Base-by-base conservation (phyloP, 2,888 invertebrate genomes). In the Arctia plantaginis region DNA sequence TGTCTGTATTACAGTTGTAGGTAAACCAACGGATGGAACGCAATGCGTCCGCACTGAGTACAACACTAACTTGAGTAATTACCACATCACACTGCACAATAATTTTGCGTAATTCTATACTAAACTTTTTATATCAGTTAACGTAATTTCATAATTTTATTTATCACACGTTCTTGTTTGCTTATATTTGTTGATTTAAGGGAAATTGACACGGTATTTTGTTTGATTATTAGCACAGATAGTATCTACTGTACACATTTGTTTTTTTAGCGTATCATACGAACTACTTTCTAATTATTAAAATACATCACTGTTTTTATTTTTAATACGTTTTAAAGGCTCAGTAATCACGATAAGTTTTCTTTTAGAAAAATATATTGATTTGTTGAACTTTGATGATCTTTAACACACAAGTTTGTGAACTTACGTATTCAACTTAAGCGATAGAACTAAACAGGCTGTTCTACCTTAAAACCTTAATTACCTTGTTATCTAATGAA, bases 401-500 rank as follows among this genome's bases (percentile, higher is more conserved):
- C 10, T 66, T 74, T 65, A 4, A 66, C 69, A 66, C 8, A 70
- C 69, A 73, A 77, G 41, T 64, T 71, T 33, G 13, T 55, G n/a
- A 72, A 70, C 68, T 69, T 66, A 73, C 67, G 65, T 68, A 59
- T 51, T 70, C 67, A 67, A 69, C 67, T 62, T 62, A 64, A 67
- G 10, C 30, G 55, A 71, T 68, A 51, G 64, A 80, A 82, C 82
- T 80, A 75, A 83, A 82, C 78, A 79, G 72, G 72, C 75, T 77
- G 77, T 82, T 84, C 82, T 85, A 87, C 86, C 87, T 80, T 80
- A 86, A 78, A 85, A 85, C 89, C 89, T 89, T 94, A 94, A 94
- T 93, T 90, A 91, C 89, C 87, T 92, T 88, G 89, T 95, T 94
- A 93, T 93, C 93, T 94, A 93, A 94, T 87, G 90, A 88, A 86